Evolutionary conservation across 2,888 invertebrate species (phyloP), one percentile per base, ranked within the genome.

Genomic region (Quadroppia sp.): DNA sequence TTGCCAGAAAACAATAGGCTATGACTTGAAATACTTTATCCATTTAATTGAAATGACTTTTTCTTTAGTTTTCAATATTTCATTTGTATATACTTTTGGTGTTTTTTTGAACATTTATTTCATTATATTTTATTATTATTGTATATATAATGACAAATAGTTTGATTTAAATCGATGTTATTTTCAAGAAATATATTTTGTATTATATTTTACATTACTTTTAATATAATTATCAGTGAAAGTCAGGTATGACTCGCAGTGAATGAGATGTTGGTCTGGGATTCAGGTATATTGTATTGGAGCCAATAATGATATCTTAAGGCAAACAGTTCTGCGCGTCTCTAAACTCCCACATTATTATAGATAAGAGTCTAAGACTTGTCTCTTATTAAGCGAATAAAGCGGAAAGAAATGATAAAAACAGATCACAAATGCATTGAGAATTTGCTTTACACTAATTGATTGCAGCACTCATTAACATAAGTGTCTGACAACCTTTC

Each of bases 1-100:
- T 61, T n/a, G 17, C 61, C 61, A 61, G 32, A 32, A 61, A 30
- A 25, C 61, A 61, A 61, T 32, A 61, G 6, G 30, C 4, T 17
- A 15, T 61, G 3, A 17, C 30, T 30, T 9, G 61, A 28, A 61
- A 61, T 61, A 30, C 25, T 61, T 30, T 28, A 61, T 61, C 61
- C 61, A 61, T 61, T 61, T 56, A 13, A 4, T 6, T n/a, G 50
- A 20, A 50, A 50, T 20, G 7, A 6, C 40, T 40, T 9, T 40
- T 45, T 45, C n/a, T 36, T 7, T 36, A 36, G 9, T n/a, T n/a
- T n/a, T n/a, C n/a, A 36, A 7, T 36, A 36, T 36, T 9, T 36
- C 6, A 36, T 36, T 9, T 45, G 6, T 11, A 45, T 3, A 45
- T 3, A 11, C 45, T 11, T 45, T 45, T 45, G 45, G n/a, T n/a